Percentiles rank a stretch among this genome's conserved stretches.
phyloP scores from a whole-genome alignment of 2,888 invertebrate species.

The Cryptus viduatorius region DNA sequence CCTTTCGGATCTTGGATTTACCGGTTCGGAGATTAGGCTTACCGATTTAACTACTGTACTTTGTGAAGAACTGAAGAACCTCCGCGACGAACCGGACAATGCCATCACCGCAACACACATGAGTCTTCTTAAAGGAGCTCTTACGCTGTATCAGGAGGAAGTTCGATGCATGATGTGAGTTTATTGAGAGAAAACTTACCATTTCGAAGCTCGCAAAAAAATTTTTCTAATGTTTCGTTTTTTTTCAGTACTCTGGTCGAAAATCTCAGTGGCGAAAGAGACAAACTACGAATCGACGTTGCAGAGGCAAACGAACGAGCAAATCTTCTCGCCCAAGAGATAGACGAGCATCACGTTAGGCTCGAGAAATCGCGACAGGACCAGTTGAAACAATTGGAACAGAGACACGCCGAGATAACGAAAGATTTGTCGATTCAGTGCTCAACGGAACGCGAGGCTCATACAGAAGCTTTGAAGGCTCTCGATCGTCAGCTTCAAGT shows the following conservation, averaged over 20 bases:
- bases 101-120: conserved; percentile 84
- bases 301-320: conserved; percentile 94
- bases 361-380: conserved; percentile 92
- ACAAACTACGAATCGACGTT: conserved; percentile 92
- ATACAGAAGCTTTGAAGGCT: conserved; percentile 86
- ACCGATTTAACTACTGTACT: conserved; percentile 89
- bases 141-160: conserved; percentile 90
- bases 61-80: conserved; percentile 88
- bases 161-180: conserved; percentile 87
- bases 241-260: conserved; percentile 86
- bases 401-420: conserved; percentile 91
- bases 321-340: conserved; percentile 93
- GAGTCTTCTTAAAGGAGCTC: conserved; percentile 88
- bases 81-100: conserved; percentile 83
- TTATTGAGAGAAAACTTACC: neutral
- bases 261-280: conserved; percentile 91
- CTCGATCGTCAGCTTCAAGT: conserved; percentile 89
- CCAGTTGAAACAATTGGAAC: conserved; percentile 89
- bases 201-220: neutral
- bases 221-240: neutral
- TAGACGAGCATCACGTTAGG: conserved; percentile 95
- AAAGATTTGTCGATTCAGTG: conserved; percentile 90
- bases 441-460: conserved; percentile 91
- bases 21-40: conserved; percentile 87
- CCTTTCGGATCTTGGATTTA: conserved; percentile 90